phyloP scores from a whole-genome alignment of 2,888 invertebrate genomes.

The Drosophila quinaria region DNA sequence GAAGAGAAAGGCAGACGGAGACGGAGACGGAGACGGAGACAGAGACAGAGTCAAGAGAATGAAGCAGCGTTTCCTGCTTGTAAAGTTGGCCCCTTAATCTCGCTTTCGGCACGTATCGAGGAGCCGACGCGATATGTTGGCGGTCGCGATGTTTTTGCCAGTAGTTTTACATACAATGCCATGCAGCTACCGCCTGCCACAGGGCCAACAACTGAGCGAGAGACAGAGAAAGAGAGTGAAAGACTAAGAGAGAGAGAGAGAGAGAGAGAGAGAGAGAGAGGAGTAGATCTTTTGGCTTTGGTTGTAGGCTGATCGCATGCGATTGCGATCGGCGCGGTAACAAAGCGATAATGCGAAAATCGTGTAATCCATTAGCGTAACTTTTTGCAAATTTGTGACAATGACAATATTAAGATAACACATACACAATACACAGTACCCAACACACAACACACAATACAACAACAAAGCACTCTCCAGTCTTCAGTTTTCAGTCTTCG shows the following conservation, averaged over 20 bases:
- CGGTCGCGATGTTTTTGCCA: constrained; percentile 58
- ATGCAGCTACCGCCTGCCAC: constrained; percentile 58
- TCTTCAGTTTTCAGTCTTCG: background rate
- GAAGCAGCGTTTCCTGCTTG: constrained; percentile 72
- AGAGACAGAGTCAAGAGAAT: constrained; percentile 2
- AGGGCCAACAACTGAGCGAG: constrained; percentile 12
- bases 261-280: constrained; percentile 1
- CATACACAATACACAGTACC: constrained; percentile 35
- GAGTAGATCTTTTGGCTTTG: constrained; percentile 5
- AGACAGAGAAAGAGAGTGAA: background rate
- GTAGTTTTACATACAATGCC: constrained; percentile 79
- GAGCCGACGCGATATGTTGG: constrained; percentile 62
- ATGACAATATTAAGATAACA: constrained; percentile 86
- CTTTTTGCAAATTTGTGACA: constrained; percentile 86
- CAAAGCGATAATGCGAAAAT: constrained; percentile 86
- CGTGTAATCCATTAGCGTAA: constrained; percentile 86
- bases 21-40: background rate
- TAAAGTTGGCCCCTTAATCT: constrained; percentile 75
- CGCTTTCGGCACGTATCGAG: constrained; percentile 69
- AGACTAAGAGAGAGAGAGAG: constrained; percentile 3
- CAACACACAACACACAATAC: constrained; percentile 14
- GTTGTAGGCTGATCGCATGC: constrained; percentile 74
- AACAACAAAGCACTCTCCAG: constrained; percentile 19
- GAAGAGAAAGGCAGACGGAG: background rate
- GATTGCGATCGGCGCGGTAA: constrained; percentile 81